Evolutionary conservation across 2,797 vertebrate genomes (phyloP), one percentile per base, ranked within the genome.

Genomic region (Champsocephalus gunnari): DNA sequence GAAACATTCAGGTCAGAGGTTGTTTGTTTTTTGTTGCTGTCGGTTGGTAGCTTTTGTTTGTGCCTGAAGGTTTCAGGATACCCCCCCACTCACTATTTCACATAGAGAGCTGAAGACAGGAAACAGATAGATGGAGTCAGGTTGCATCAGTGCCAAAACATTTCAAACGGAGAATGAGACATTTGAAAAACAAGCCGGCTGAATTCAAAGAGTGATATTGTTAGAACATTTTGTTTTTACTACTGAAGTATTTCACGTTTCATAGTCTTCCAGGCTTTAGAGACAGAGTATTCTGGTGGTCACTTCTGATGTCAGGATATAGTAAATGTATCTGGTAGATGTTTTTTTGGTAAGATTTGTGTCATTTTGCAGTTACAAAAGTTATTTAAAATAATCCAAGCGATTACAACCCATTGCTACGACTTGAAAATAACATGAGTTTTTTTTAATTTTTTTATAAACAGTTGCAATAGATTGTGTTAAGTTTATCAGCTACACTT

Each of bases 51-150:
- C 50, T 41, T 59, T 32, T 66, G 60, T 32, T 64, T 66, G 38
- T 67, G 10, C 47, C 16, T 7, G 16, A 9, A 9, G 38, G 16
- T 63, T 68, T 69, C 69, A 70, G 47, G 59, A 60, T 6, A 57
- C 53, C 69, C 79, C 49, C 75, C 19, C 74, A 73, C 71, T 54
- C 72, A 32, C 48, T 43, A 28, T 56, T 56, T 69, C 50, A 32
- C 48, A 60, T 44, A 24, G 44, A 49, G 51, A 58, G 12, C 13
- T 41, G 55, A 56, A 66, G 55, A 50, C 65, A 50, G 69, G 45
- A 75, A 38, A n/a, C 24, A 2, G 41, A 14, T 0, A 6, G 10
- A 12, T 5, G 32, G 28, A 56, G 43, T 14, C 16, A 2, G 51
- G 54, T 12, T 50, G 10, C 12, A 43, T 9, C 21, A 11, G 8